phyloP scores from a whole-genome alignment of 2,113 vertebrate species.

The Phasianus colchicus region DNA sequence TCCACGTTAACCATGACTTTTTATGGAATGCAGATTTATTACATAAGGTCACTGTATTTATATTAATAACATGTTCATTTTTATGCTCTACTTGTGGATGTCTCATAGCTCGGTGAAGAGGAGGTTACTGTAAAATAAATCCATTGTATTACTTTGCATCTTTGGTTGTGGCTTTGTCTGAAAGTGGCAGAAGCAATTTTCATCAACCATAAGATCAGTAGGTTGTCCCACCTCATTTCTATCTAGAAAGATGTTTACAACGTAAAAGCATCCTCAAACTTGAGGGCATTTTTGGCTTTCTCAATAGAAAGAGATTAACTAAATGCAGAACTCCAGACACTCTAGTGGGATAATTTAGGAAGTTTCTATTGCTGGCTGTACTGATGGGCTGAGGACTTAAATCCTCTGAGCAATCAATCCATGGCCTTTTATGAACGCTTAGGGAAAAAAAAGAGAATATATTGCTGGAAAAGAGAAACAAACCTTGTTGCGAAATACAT shows the following conservation, averaged over 20 bases:
- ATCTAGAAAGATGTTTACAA: neutral
- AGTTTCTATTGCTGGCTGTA: neutral
- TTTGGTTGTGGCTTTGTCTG: neutral
- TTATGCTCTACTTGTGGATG: neutral
- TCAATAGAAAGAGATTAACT: neutral
- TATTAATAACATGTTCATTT: neutral
- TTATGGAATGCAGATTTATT: neutral
- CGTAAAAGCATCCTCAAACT: neutral
- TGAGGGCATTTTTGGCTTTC: neutral
- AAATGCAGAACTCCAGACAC: neutral
- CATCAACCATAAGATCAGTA: neutral
- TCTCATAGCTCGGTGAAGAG: neutral
- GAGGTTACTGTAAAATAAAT: neutral
- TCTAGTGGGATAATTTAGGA: conserved; percentile 24
- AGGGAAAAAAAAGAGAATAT: conserved; percentile 2
- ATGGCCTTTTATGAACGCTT: conserved; percentile 34
- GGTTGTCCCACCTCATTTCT: neutral
- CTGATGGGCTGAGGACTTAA: conserved; percentile 20
- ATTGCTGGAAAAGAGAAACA: conserved; percentile 34
- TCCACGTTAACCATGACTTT: neutral
- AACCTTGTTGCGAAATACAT: neutral
- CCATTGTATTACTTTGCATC: neutral
- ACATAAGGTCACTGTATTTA: neutral
- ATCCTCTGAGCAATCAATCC: conserved; percentile 31
- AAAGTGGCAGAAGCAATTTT: neutral